Base-by-base conservation (phyloP, 2,888 invertebrate species). In the Nebria salina region DNA sequence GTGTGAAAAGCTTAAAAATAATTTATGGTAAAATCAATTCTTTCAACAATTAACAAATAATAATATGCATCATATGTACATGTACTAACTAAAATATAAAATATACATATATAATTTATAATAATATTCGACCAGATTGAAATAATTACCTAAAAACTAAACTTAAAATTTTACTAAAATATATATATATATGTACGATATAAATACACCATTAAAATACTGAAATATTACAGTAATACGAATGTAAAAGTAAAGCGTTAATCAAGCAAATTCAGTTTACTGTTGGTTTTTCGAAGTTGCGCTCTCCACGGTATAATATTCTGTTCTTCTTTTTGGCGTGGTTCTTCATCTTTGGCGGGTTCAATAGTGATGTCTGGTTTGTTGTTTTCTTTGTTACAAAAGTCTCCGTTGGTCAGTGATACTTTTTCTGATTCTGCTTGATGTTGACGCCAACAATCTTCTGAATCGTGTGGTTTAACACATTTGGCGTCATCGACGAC, bases 241-340 rank as follows among this genome's bases (percentile, higher is more conserved):
- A 26, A 70, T 26, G 13, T 20, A 70, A 26, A 70, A 25, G 11
- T 70, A 70, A 70, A 25, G 2, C 9, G 41, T 87, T 86, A 92
- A 88, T 95, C 96, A 86, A 96, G 91, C 85, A 96, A 91, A 88
- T 95, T 96, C 83, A 97, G 91, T 87, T 95, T 96, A 90, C 96
- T 96, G 89, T 96, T 96, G 15, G 97, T 97, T 89, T 97, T 97
- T 87, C 96, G 92, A 74, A 97, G 90, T 86, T 96, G 96, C 43
- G 96, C 96, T 86, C 96, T 91, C 97, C 97, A 97, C 0, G 97
- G 97, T 83, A 96, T 96, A 77, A 96, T 95, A 86, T 88, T 89
- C 11, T 93, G 93, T 54, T 93, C 91, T 82, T 90, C 91, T 83
- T 93, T 93, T 66, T 92, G 92, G 79, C 91, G 91, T 34, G 91